phyloP scores from a whole-genome alignment of 2,888 invertebrate genomes.

The Ophioninae sp. region DNA sequence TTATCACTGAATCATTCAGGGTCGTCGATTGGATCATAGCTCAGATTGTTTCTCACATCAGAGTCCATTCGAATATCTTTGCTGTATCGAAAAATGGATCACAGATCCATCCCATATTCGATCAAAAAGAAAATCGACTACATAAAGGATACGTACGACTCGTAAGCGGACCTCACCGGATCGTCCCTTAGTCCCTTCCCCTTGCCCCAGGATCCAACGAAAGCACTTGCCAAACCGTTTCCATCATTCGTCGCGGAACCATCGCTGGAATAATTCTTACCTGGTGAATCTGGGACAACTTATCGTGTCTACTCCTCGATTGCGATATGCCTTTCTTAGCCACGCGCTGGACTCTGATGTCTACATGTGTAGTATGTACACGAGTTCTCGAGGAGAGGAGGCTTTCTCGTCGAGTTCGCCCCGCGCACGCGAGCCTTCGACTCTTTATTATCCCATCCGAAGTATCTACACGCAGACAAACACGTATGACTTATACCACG shows the following conservation, averaged over 20 bases:
- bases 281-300: not conserved
- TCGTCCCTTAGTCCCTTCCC: not conserved
- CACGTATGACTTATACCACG: constrained; percentile 5
- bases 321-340: constrained; percentile 20
- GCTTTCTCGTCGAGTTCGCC: constrained; percentile 60
- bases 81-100: not conserved
- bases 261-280: not conserved
- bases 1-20: not conserved
- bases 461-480: constrained; percentile 52
- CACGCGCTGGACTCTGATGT: constrained; percentile 68
- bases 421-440: constrained; percentile 67
- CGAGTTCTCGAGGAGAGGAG: constrained; percentile 70
- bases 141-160: not conserved
- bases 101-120: not conserved
- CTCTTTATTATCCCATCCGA: constrained; percentile 67
- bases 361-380: constrained; percentile 71
- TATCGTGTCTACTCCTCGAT: constrained; percentile 1
- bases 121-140: not conserved
- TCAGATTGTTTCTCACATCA: not conserved
- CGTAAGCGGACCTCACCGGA: not conserved
- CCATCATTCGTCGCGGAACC: not conserved
- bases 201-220: not conserved
- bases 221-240: not conserved
- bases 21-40: not conserved
- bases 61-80: not conserved